phyloP scores from a whole-genome alignment of 2,888 invertebrate species.

The Hirtodrosophila cameraria region DNA sequence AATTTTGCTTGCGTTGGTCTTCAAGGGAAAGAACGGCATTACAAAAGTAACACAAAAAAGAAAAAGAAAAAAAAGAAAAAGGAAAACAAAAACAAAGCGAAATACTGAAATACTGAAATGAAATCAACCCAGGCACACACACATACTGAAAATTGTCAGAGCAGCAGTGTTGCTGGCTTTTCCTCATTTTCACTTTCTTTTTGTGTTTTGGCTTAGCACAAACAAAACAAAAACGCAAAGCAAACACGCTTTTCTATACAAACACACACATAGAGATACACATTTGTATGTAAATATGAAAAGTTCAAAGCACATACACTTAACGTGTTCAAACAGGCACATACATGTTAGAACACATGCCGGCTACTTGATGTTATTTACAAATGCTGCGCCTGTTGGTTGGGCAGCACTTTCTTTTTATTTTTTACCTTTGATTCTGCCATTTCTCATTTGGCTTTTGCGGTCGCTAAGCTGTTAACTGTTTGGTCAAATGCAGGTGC shows the following conservation, averaged over 20 bases:
- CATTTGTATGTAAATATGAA: constrained; percentile 73
- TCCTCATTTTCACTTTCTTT: constrained; percentile 1
- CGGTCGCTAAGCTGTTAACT: constrained; percentile 48
- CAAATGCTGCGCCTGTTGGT: constrained; percentile 33
- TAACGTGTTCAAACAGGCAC: constrained; percentile 62
- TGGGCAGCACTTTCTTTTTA: constrained; percentile 40
- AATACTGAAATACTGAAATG: constrained; percentile 51
- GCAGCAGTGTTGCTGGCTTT: constrained; percentile 23
- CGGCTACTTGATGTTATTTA: constrained; percentile 66
- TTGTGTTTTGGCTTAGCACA: constrained; percentile 53
- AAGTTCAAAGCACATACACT: constrained; percentile 75
- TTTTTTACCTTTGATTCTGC: neutral
- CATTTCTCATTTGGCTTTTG: constrained; percentile 28
- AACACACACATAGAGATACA: constrained; percentile 23
- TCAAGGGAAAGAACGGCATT: constrained; percentile 10
- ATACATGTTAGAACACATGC: constrained; percentile 27
- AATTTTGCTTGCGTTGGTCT: constrained; percentile 56
- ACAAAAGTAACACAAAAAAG: constrained; percentile 5
- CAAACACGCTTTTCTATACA: constrained; percentile 57
- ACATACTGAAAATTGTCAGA: constrained; percentile 7
- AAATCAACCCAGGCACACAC: constrained; percentile 48
- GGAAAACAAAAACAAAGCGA: constrained; percentile 25
- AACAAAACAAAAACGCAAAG: constrained; percentile 68
- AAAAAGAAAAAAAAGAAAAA: neutral
- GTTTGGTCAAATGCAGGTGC: neutral